Evolutionary conservation across 2,797 vertebrate species (phyloP).

Genomic region (Chaenodraco wilsoni): DNA sequence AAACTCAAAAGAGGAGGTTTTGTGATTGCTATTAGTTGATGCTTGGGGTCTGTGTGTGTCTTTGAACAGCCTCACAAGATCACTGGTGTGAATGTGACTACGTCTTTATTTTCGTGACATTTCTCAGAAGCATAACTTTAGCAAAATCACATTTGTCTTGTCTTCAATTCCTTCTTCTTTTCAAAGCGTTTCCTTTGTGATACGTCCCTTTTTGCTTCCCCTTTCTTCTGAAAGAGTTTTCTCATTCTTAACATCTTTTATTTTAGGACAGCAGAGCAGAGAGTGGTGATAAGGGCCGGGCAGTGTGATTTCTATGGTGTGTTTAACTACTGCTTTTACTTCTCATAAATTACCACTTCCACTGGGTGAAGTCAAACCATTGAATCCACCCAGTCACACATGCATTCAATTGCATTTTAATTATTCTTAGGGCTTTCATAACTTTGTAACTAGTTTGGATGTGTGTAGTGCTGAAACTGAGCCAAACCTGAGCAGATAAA

Average conservation of each 20-base stretch:
- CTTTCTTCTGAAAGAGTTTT: conserved; percentile 61
- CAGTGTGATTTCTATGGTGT: conserved; percentile 17
- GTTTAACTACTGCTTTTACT: conserved; percentile 34
- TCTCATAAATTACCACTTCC: conserved; percentile 25
- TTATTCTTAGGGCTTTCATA: neutral
- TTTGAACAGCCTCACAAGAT: conserved; percentile 23
- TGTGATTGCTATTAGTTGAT: conserved; percentile 1
- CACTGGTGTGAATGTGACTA: conserved; percentile 21
- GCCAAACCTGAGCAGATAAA: neutral
- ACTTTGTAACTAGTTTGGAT: neutral
- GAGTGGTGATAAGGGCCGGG: neutral
- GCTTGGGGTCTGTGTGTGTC: conserved; percentile 12
- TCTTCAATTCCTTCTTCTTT: conserved; percentile 64
- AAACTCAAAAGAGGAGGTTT: conserved; percentile 7
- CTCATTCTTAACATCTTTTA: conserved; percentile 52
- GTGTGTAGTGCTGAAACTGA: neutral
- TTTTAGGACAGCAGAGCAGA: conserved; percentile 42
- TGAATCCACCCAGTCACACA: neutral
- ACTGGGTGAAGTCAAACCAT: neutral
- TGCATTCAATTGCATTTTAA: neutral
- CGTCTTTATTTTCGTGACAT: conserved; percentile 42
- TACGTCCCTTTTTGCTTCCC: conserved; percentile 54
- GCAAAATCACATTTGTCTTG: conserved; percentile 51
- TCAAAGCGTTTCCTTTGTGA: conserved; percentile 44
- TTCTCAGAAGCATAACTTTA: conserved; percentile 61